Evolutionary conservation across 2,888 invertebrate genomes (phyloP), one percentile per base, ranked within the genome.

Genomic region (Melanotus villosus): DNA sequence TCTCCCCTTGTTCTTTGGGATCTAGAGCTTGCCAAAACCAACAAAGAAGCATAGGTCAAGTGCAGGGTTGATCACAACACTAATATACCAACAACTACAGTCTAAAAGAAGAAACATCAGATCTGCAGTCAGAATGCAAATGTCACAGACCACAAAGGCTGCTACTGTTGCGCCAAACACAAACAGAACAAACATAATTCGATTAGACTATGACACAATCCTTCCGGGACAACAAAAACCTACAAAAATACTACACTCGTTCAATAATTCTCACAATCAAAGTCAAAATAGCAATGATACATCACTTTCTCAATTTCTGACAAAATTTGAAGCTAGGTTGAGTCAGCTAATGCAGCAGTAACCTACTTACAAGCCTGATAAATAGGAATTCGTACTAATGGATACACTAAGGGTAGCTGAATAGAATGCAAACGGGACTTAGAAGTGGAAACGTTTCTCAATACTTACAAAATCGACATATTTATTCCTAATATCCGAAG

Each of bases 391-490:
- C n/a, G 32, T 19, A 56, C 3, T 56, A 56, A 56, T 56, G 56
- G 56, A 56, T 56, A n/a, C 56, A 38, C 30, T 36, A 18, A 12
- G 56, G 12, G n/a, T 56, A 56, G 59, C 56, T n/a, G 6, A 2
- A 12, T 56, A 18, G 56, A 50, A 50, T 12, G 23, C 50, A 43
- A 43, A 18, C 23, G 18, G 5, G 9, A 34, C 32, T 32, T 56
- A 56, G 16, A 10, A 56, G 56, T 56, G 2, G 56, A 56, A 32
- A 2, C 30, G 6, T 63, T 63, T 32, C 19, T 63, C 47, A 38
- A 59, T 5, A 52, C 10, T 3, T 1, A 21, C 67, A 12, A 10
- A 38, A 41, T 73, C 12, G 70, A n/a, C n/a, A n/a, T n/a, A 72
- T n/a, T 65, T 73, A 4, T 26, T 26, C 26, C 7, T 26, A 7